Evolutionary conservation across 1,140 invertebrate species (phyloP).

Genomic region (Goniozus legneri): DNA sequence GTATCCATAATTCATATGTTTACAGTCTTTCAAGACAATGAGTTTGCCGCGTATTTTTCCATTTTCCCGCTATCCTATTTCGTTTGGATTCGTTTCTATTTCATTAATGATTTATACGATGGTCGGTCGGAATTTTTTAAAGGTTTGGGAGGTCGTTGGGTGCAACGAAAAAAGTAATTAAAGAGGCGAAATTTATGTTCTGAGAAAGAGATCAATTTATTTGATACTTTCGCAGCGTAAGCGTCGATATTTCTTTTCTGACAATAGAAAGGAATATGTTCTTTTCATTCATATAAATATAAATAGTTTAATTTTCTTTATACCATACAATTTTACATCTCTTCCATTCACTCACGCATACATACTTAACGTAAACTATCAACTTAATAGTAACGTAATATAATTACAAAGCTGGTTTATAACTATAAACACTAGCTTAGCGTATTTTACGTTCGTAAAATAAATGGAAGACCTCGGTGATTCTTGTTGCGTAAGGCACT

Average conservation of each 20-base stretch:
- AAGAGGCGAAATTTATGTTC: constrained; percentile 19
- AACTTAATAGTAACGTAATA: constrained; percentile 24
- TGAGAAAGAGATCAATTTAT: constrained; percentile 52
- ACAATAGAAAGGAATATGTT: constrained; percentile 46
- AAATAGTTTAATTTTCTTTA: constrained; percentile 44
- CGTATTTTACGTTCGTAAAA: constrained; percentile 42
- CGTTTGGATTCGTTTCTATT: too few relatives aligned
- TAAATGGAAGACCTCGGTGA: constrained; percentile 54
- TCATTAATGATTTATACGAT: too few relatives aligned
- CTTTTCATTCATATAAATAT: constrained; percentile 47
- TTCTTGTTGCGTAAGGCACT: constrained; percentile 56
- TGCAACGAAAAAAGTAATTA: too few relatives aligned
- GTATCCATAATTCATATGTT: too few relatives aligned
- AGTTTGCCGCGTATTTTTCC: too few relatives aligned
- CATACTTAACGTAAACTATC: constrained; percentile 22
- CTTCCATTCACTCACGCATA: constrained; percentile 20
- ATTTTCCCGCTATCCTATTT: too few relatives aligned
- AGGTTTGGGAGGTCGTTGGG: too few relatives aligned
- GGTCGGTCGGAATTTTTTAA: too few relatives aligned
- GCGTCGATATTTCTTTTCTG: constrained; percentile 48
- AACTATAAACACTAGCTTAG: constrained; percentile 22
- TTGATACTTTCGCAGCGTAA: constrained; percentile 52
- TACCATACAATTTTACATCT: too few relatives aligned
- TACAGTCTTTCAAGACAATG: too few relatives aligned
- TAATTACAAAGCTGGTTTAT: constrained; percentile 20